phyloP scores from a whole-genome alignment of 2,888 invertebrate species.

The Marasmarcha lunaedactyla region DNA sequence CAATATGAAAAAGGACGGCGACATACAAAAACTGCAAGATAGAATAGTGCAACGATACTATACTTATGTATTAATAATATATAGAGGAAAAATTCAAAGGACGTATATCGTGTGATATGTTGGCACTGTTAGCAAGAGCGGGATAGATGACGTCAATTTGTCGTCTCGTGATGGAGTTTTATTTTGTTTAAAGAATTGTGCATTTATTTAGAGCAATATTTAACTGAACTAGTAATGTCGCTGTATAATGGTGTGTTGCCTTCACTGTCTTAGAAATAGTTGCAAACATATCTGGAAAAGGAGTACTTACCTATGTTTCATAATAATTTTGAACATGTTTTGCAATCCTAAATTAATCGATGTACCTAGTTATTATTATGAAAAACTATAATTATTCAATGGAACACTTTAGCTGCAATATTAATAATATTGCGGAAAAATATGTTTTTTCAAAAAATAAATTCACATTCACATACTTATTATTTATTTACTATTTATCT shows the following conservation, averaged over 20 bases:
- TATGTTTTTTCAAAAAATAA: neutral
- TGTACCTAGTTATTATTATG: no score
- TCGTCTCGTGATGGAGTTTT: slow-evolving; percentile 69
- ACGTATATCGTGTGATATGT: slow-evolving; percentile 67
- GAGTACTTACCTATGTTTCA: no score
- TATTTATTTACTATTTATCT: no score
- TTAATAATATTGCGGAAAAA: no score
- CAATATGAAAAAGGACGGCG: slow-evolving; percentile 65
- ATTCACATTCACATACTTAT: neutral
- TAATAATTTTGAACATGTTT: no score
- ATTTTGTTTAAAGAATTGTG: slow-evolving; percentile 60
- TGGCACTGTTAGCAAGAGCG: slow-evolving; percentile 65
- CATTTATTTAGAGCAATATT: slow-evolving; percentile 30
- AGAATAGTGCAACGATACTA: slow-evolving; percentile 45
- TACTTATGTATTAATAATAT: slow-evolving; percentile 70
- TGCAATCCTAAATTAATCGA: no score
- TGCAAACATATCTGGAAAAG: no score
- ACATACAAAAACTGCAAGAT: slow-evolving; percentile 30
- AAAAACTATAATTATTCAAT: no score
- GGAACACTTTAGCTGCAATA: no score
- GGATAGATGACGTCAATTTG: slow-evolving; percentile 70
- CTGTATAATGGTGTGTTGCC: no score
- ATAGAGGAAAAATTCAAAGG: slow-evolving; percentile 69
- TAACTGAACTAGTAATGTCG: no score
- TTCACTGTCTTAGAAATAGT: no score